phyloP scores from a whole-genome alignment of 1,140 invertebrate genomes.

The Parasteatoda tepidariorum region DNA sequence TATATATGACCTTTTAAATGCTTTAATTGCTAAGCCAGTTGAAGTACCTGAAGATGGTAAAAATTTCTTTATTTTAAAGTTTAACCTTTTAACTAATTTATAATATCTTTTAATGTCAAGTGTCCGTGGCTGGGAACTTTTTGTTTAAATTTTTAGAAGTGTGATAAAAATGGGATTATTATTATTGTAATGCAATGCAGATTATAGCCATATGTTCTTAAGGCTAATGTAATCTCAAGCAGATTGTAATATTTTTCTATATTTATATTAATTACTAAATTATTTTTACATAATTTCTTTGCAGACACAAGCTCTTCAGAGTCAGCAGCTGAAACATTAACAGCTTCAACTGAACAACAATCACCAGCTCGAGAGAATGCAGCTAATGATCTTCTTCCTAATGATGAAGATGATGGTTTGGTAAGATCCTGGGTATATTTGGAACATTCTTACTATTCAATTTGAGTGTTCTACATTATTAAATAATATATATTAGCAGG shows the following conservation, averaged over 20 bases:
- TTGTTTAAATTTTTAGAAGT: too few relatives aligned
- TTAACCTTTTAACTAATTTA: background rate
- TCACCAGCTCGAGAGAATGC: constrained; percentile 55
- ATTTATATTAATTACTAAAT: too few relatives aligned
- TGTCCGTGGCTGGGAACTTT: too few relatives aligned
- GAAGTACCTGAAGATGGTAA: constrained; percentile 65
- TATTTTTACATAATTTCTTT: too few relatives aligned
- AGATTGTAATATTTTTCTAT: too few relatives aligned
- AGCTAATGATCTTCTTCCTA: constrained; percentile 63
- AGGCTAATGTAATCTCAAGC: too few relatives aligned
- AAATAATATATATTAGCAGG: too few relatives aligned
- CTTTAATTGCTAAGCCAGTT: constrained; percentile 72
- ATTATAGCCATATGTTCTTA: too few relatives aligned
- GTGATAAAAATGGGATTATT: too few relatives aligned
- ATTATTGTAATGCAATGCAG: too few relatives aligned
- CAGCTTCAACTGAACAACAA: constrained; percentile 23
- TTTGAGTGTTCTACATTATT: background rate
- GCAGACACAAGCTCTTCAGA: background rate
- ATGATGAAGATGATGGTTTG: constrained; percentile 64
- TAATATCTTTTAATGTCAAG: background rate
- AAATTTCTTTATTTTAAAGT: background rate
- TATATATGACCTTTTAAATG: constrained; percentile 77
- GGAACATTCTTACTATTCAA: background rate
- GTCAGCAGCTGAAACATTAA: constrained; percentile 36
- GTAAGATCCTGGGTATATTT: constrained; percentile 13